Percentiles rank a stretch among this genome's conserved stretches.
Evolutionary conservation across 2,888 invertebrate genomes (phyloP).

Genomic region (Cryptocheilus praepositus): DNA sequence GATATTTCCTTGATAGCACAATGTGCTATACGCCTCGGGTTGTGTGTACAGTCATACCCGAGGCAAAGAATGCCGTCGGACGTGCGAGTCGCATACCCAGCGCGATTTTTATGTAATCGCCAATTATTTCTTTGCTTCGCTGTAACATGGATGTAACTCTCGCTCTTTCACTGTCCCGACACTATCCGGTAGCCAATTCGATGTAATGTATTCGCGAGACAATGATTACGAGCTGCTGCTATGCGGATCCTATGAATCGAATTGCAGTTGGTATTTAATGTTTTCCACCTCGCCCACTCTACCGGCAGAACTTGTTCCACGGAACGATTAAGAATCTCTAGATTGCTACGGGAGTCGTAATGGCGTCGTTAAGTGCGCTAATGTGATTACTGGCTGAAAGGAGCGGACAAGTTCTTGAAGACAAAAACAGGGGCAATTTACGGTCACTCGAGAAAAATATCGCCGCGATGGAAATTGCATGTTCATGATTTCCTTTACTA

Average conservation of each 20-base stretch:
- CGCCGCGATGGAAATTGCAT: slow-evolving; percentile 24
- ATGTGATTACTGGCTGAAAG: slow-evolving; percentile 59
- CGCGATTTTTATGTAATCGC: too few species aligned
- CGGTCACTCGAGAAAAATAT: slow-evolving; percentile 37
- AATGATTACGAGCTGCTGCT: slow-evolving; percentile 30
- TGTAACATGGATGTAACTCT: too few species aligned
- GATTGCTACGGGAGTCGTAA: slow-evolving; percentile 46
- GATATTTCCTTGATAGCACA: too few species aligned
- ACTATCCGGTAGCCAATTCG: slow-evolving; percentile 16
- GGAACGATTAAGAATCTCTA: slow-evolving; percentile 54
- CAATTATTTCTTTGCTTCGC: too few species aligned
- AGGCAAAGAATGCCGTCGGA: too few species aligned
- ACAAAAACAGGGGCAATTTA: slow-evolving; percentile 51
- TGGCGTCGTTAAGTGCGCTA: slow-evolving; percentile 57
- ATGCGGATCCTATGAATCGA: slow-evolving; percentile 11
- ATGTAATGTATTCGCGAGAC: slow-evolving; percentile 29
- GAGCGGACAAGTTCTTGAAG: slow-evolving; percentile 39
- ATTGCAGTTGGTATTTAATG: slow-evolving; percentile 43
- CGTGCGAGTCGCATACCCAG: too few species aligned
- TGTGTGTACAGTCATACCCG: too few species aligned
- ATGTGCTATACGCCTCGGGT: too few species aligned
- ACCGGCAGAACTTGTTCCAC: slow-evolving; percentile 34
- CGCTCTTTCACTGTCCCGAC: too few species aligned
- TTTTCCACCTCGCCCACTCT: slow-evolving; percentile 36
- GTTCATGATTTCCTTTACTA: slow-evolving; percentile 1